phyloP scores from a whole-genome alignment of 2,113 vertebrate species.

The Eudyptes chrysolophus region DNA sequence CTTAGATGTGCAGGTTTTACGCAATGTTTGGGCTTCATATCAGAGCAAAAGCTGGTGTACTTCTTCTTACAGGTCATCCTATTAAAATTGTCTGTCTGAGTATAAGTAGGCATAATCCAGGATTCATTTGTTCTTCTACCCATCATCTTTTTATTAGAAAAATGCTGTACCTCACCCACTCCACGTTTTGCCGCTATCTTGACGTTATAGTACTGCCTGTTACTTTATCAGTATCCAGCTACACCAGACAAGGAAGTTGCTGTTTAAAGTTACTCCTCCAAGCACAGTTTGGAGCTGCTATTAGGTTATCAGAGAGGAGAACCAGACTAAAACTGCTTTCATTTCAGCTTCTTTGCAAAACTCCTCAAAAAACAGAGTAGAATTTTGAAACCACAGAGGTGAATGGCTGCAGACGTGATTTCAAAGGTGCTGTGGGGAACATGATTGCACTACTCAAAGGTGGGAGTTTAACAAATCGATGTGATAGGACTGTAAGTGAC shows the following conservation, averaged over 20 bases:
- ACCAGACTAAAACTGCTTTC: not conserved
- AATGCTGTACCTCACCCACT: not conserved
- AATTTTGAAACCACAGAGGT: not conserved
- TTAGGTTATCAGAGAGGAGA: not conserved
- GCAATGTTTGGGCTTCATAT: not conserved
- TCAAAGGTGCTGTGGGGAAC: not conserved
- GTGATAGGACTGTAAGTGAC: not conserved
- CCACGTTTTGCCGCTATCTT: fast-evolving
- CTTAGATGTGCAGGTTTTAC: not conserved
- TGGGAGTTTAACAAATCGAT: not conserved
- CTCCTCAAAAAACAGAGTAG: not conserved
- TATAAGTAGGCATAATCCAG: not conserved
- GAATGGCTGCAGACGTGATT: not conserved
- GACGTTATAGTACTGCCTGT: not conserved
- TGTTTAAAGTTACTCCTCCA: not conserved
- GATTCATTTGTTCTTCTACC: not conserved
- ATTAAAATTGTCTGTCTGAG: not conserved
- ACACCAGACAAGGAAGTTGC: not conserved
- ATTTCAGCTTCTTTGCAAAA: not conserved
- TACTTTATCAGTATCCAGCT: not conserved
- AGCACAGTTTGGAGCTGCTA: not conserved
- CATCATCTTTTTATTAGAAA: not conserved
- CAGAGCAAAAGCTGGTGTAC: not conserved
- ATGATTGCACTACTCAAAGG: not conserved
- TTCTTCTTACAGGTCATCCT: not conserved